Percentiles rank a stretch among this genome's conserved stretches.
phyloP scores from a whole-genome alignment of 2,888 invertebrate genomes.

The Netelia inedita region DNA sequence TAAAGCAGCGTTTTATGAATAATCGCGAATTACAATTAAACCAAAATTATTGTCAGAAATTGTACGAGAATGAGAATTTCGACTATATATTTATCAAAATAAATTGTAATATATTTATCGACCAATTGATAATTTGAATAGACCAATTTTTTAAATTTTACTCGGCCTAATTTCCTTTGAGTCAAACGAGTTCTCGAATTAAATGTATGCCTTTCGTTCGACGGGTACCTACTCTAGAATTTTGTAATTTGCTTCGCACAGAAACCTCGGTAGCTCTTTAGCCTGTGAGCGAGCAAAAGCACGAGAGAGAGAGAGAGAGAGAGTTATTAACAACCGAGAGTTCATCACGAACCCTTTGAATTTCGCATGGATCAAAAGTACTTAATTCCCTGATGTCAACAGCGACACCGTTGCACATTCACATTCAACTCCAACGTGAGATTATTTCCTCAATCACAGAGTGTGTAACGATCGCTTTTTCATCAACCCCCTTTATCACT shows the following conservation, averaged over 20 bases:
- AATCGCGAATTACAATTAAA: not conserved
- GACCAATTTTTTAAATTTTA: too few relatives aligned
- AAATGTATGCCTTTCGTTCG: not conserved
- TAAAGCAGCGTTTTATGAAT: not conserved
- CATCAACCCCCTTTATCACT: not conserved
- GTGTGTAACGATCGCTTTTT: not conserved
- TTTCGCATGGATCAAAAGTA: not conserved
- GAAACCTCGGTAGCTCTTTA: not conserved
- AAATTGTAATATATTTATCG: too few relatives aligned
- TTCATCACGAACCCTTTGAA: not conserved
- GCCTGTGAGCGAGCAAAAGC: not conserved
- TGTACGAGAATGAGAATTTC: too few relatives aligned
- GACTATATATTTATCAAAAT: too few relatives aligned
- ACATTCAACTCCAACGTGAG: constrained; percentile 3
- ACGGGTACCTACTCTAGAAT: not conserved
- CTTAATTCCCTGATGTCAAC: not conserved
- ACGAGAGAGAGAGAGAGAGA: not conserved
- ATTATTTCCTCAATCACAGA: constrained; percentile 8
- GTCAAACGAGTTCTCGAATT: too few relatives aligned
- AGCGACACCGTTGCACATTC: not conserved
- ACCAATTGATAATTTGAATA: too few relatives aligned
- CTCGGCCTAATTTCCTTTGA: too few relatives aligned
- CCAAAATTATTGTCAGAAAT: too few relatives aligned
- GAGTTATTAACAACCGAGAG: constrained; percentile 2
- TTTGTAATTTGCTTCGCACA: constrained; percentile 5